These are phyloP conservation scores for Pipistrellus nathusii DNA, from an alignment of 2,797 vertebrate genomes.

Conservation along the genomic window DNA sequence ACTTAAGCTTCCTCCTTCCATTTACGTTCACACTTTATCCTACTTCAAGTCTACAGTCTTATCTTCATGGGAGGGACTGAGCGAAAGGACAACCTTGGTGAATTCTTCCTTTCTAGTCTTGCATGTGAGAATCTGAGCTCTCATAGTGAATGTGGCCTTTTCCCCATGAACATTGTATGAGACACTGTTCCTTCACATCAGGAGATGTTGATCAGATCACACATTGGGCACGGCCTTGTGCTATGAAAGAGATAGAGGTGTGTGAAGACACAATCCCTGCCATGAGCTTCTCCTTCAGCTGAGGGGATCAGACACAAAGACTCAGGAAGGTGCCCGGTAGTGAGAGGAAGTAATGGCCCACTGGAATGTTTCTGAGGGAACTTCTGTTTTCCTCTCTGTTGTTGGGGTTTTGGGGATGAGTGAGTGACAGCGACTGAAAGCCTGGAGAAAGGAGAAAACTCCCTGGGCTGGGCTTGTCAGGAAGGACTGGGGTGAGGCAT, in stretches of 20 bases:
- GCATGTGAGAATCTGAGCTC: neutral
- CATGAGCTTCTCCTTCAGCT: neutral
- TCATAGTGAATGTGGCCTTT: slow-evolving; percentile 1
- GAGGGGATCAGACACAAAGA: neutral
- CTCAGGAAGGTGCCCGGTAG: neutral
- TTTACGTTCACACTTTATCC: neutral
- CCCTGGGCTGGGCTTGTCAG: neutral
- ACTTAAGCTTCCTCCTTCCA: neutral
- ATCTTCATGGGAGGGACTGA: neutral
- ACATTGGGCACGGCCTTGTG: neutral
- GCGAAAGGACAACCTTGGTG: slow-evolving; percentile 27
- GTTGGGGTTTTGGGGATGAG: neutral
- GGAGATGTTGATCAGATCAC: neutral
- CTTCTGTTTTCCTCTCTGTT: neutral
- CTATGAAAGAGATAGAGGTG: neutral
- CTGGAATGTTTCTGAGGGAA: neutral
- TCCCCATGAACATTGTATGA: slow-evolving; percentile 24
- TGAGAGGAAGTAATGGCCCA: neutral
- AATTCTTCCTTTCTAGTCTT: slow-evolving; percentile 25
- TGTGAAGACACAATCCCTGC: neutral
- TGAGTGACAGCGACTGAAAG: neutral
- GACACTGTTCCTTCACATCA: neutral
- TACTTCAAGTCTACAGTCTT: neutral
- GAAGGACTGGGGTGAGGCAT: neutral
- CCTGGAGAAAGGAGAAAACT: neutral